A percentile compares a stretch with the other conserved stretches of the same genome.
Conservation (phyloP, 2,797 vertebrate genomes). For the Morelia viridis region DNA sequence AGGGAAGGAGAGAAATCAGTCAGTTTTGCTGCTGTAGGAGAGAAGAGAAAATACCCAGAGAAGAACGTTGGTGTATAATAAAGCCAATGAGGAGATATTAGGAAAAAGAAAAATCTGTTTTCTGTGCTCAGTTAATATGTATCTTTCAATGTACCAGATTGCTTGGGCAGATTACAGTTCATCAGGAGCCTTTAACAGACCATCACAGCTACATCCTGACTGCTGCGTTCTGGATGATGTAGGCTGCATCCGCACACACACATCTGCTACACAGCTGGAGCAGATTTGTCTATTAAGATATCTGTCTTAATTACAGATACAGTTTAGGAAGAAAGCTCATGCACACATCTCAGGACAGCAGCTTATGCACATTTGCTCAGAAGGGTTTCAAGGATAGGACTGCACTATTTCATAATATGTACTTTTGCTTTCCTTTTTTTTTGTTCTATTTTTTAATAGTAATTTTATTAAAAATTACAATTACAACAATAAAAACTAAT, state of each 20-base stretch:
- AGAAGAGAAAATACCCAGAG: slow-evolving; percentile 34
- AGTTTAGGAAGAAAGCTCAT: slow-evolving; percentile 46
- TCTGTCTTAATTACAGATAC: slow-evolving; percentile 41
- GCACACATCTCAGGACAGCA: background rate
- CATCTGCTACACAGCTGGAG: slow-evolving; percentile 59
- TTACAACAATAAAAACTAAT: too few relatives aligned
- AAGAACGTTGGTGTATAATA: background rate
- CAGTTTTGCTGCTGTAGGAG: slow-evolving; percentile 14
- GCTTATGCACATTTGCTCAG: slow-evolving; percentile 32
- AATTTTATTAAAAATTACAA: too few relatives aligned
- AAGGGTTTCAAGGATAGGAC: slow-evolving; percentile 44
- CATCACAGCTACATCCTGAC: fast-evolving
- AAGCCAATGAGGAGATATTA: background rate
- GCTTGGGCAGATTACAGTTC: slow-evolving; percentile 12
- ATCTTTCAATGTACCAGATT: slow-evolving; percentile 45
- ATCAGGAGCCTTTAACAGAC: slow-evolving; percentile 28
- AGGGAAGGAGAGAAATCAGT: background rate
- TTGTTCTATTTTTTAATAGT: background rate
- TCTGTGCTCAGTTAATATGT: slow-evolving; percentile 34
- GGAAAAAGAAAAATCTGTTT: slow-evolving; percentile 53
- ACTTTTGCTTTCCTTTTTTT: background rate
- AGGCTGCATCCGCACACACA: background rate
- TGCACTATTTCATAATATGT: background rate
- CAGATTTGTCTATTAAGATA: slow-evolving; percentile 16
- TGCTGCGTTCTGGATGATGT: slow-evolving; percentile 45